Evolutionary conservation across 2,888 invertebrate genomes (phyloP), one percentile per base, ranked within the genome.

Genomic region (Dastarcus helophoroides): DNA sequence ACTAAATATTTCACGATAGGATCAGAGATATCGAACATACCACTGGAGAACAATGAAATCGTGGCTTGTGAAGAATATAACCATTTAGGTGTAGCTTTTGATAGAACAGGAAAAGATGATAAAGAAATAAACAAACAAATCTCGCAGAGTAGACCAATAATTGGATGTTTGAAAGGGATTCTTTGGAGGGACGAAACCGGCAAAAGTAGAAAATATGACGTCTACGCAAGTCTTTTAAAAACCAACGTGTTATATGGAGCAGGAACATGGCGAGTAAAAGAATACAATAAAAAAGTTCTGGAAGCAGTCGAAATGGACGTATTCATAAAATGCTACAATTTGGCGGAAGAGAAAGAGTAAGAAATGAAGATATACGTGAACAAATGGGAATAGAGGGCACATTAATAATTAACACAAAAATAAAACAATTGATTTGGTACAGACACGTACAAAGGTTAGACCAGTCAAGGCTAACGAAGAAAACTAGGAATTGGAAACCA

Each of bases 261-360:
- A 16, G 32, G 32, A 15, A 27, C 26, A 10, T 37, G 35, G 32
- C 27, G 32, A 24, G 25, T 17, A 19, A 32, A 26, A 13, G 35
- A 32, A 10, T 22, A 14, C n/a, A 29, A 32, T 17, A 31, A 17
- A 22, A 35, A 14, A 24, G 32, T 22, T 21, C 16, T 35, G 22
- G 28, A 21, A 26, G 34, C 37, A 9, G 13, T 31, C n/a, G 29
- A 35, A 22, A 32, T 35, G 34, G 29, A 35, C 17, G 37, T 25
- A 12, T 25, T 31, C n/a, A 23, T 29, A 24, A 14, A 31, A 22
- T 31, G 27, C 4, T 33, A 26, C 8, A 21, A 28, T 26, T 35
- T 37, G 29, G 35, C 35, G 19, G 26, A 25, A 19, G 19, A 22
- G 32, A 32, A 16, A 24, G 29, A 11, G 24, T 29, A 23, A 9